Evolutionary conservation across 2,888 invertebrate species (phyloP).

Genomic region (Metellina segmentata): DNA sequence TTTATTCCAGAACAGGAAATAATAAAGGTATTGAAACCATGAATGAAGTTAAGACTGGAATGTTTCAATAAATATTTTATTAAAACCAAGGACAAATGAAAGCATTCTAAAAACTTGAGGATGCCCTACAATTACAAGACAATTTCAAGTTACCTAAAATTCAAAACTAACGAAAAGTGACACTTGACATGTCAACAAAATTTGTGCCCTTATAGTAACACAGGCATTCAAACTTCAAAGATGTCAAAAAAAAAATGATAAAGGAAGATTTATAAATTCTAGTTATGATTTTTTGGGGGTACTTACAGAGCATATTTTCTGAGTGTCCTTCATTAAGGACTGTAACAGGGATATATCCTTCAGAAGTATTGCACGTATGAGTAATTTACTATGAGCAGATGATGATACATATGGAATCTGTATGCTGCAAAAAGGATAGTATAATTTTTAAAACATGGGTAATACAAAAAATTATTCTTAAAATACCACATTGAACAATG

Average conservation of each 20-base stretch:
- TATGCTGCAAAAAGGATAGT: conserved; percentile 79
- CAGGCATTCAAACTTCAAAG: no score
- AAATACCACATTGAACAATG: no score
- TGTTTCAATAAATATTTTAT: no score
- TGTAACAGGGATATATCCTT: conserved; percentile 81
- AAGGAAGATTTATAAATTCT: no score
- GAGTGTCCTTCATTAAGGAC: conserved; percentile 80
- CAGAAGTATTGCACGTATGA: conserved; percentile 82
- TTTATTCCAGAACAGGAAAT: no score
- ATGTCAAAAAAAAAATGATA: no score
- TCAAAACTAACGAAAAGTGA: not conserved
- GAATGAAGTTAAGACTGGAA: no score
- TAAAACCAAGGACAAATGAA: not conserved
- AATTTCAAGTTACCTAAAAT: no score
- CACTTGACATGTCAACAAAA: not conserved
- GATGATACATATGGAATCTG: conserved; percentile 82
- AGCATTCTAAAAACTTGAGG: not conserved
- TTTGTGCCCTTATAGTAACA: no score
- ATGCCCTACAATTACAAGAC: no score
- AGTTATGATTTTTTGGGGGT: not conserved
- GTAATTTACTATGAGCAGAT: conserved; percentile 81
- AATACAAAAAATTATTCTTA: no score
- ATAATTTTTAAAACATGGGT: not conserved
- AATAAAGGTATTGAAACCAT: no score
- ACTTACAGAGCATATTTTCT: conserved; percentile 80